Conservation (phyloP, 2,888 invertebrate genomes). For the Ennomos erosarius region DNA sequence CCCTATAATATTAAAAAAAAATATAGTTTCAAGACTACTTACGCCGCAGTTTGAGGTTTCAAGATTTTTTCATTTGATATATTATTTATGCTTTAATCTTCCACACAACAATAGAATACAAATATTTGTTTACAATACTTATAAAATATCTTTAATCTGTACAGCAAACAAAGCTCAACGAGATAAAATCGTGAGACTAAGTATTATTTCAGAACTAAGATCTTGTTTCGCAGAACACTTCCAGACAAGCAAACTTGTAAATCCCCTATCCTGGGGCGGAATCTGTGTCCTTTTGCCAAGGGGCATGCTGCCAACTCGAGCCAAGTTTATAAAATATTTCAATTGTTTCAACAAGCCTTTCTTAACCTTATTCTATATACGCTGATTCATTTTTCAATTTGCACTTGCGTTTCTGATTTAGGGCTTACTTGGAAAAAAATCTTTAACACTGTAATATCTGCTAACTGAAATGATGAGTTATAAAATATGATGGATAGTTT, state of each 20-base stretch:
- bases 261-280: slow-evolving; percentile 35
- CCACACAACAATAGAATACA: background rate
- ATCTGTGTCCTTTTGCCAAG: slow-evolving; percentile 29
- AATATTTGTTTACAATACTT: background rate
- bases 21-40: too few relatives aligned
- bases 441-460: too few relatives aligned
- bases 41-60: too few relatives aligned
- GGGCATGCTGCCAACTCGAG: slow-evolving; percentile 34
- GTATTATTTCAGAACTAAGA: slow-evolving; percentile 39
- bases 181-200: slow-evolving; percentile 32
- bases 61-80: too few relatives aligned
- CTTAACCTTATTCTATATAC: slow-evolving; percentile 23
- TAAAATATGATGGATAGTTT: too few relatives aligned
- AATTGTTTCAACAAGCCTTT: slow-evolving; percentile 31
- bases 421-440: too few relatives aligned
- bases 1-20: too few relatives aligned
- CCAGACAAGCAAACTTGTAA: slow-evolving; percentile 38
- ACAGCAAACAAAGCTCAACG: slow-evolving; percentile 27
- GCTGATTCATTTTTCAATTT: slow-evolving; percentile 6
- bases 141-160: slow-evolving; percentile 14
- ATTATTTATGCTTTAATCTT: too few relatives aligned
- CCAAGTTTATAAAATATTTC: slow-evolving; percentile 38
- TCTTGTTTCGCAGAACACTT: slow-evolving; percentile 25
- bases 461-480: too few relatives aligned
- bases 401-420: background rate